Evolutionary conservation across 2,797 vertebrate genomes (phyloP), one percentile per base, ranked within the genome.

Genomic region (Corythornis leucogaster): DNA sequence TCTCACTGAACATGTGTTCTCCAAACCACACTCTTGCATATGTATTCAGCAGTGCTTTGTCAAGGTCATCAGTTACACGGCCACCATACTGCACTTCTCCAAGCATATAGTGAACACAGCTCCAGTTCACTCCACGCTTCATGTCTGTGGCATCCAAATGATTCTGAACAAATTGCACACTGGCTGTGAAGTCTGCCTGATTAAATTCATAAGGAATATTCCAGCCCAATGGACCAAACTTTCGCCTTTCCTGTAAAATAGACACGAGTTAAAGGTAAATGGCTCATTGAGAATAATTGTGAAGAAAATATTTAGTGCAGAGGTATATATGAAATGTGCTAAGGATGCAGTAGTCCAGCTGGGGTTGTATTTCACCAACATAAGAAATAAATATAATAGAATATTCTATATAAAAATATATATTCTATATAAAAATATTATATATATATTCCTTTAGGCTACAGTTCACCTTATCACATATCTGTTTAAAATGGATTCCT

Each of bases 131-230:
- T 2, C 97, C 98, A 9, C 79, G 95, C 62, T 97, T 98, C 21
- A 85, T 31, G 38, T 98, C 98, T 92, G 97, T 92, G 3, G 97
- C 97, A 40, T 98, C 98, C 96, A 98, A 92, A 86, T 98, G 98
- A 94, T 98, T 98, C 95, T 98, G 98, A 43, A 98, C 80, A 90
- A 98, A 99, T 96, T 98, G 98, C 83, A 98, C 90, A 2, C 98
- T 98, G 95, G 98, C 98, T 68, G 97, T 90, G 5, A 98, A 98
- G 80, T 99, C 98, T 6, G 98, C 98, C 96, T 98, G 98, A 89
- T 98, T 98, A 95, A 99, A 99, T 89, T 98, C 98, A 3, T 99
- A 99, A 2, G 98, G 98, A 89, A 99, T 98, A 92, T 98, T 99
- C 98, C 98, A 99, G 53, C 98, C 98, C 31, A 99, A 86, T 2